Evolutionary conservation across 2,888 invertebrate species (phyloP).

Genomic region (Trichopoda pennipes): DNA sequence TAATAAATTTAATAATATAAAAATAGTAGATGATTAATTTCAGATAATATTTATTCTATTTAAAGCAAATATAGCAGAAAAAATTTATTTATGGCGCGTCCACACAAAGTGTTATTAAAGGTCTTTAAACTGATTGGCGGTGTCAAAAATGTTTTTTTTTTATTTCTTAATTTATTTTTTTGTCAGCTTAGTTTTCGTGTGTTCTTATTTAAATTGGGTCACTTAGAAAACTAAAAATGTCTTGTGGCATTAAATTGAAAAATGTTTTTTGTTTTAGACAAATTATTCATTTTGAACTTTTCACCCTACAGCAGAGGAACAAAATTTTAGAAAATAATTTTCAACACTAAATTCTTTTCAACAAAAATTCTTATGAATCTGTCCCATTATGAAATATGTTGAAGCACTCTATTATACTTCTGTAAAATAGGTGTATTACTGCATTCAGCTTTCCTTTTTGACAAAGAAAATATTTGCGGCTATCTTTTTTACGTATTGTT

Average conservation of each 20-base stretch:
- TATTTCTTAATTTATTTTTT: slow-evolving; percentile 4
- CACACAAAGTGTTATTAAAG: not conserved
- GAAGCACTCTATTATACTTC: too few species aligned
- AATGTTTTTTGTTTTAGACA: not conserved
- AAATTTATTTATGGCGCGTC: slow-evolving; percentile 5
- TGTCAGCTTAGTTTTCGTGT: not conserved
- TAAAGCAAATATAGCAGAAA: not conserved
- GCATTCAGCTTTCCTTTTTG: too few species aligned
- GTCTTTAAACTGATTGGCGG: not conserved
- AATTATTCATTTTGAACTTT: not conserved
- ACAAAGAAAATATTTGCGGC: too few species aligned
- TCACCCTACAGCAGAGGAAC: not conserved
- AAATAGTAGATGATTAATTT: slow-evolving; percentile 34
- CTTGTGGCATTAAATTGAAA: slow-evolving; percentile 29
- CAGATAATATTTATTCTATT: not conserved
- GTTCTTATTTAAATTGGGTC: slow-evolving; percentile 39
- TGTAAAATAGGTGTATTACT: too few species aligned
- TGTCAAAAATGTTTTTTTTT: not conserved
- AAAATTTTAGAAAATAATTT: too few species aligned
- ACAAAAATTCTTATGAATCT: too few species aligned
- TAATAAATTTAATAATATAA: slow-evolving; percentile 7
- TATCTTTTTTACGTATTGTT: too few species aligned
- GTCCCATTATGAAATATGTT: too few species aligned
- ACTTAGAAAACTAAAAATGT: slow-evolving; percentile 25
- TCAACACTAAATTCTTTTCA: too few species aligned